Percentiles rank a stretch among this genome's conserved stretches.
Conservation (phyloP, 2,888 invertebrate species). For the Drepana falcataria region DNA sequence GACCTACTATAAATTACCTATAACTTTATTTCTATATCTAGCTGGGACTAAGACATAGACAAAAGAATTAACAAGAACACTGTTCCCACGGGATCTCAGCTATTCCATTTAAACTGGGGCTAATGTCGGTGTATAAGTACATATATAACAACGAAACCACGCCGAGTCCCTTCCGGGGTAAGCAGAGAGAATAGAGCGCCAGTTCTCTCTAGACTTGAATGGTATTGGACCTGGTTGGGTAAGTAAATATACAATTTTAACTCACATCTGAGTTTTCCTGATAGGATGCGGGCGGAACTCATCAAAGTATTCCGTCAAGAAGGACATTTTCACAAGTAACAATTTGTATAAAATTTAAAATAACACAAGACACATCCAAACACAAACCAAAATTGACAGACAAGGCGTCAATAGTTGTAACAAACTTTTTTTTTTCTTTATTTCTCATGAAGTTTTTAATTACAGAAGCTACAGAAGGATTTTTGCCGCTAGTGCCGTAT, state of each 20-base stretch:
- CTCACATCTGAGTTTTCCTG: conserved; percentile 63
- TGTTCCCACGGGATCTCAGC: no score
- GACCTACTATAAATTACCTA: no score
- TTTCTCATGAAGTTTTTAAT: conserved; percentile 1
- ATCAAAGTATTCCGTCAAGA: conserved; percentile 71
- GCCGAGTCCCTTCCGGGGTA: no score
- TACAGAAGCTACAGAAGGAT: not conserved
- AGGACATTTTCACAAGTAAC: conserved; percentile 49
- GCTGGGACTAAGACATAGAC: no score
- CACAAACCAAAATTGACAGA: not conserved
- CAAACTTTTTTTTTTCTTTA: conserved; percentile 4
- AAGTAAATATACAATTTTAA: conserved; percentile 10
- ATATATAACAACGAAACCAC: no score
- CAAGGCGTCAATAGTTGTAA: conserved; percentile 5
- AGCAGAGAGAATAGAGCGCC: no score
- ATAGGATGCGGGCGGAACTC: conserved; percentile 64
- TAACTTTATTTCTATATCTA: no score
- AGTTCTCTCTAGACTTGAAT: no score
- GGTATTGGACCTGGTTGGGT: no score
- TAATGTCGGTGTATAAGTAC: no score
- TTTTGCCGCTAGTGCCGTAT: conserved; percentile 17
- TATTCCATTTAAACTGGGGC: no score
- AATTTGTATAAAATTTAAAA: conserved; percentile 12
- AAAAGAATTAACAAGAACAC: no score
- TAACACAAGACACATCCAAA: not conserved